phyloP scores from a whole-genome alignment of 92 coral and sea anemone genomes.

The Nematostella vectensis region DNA sequence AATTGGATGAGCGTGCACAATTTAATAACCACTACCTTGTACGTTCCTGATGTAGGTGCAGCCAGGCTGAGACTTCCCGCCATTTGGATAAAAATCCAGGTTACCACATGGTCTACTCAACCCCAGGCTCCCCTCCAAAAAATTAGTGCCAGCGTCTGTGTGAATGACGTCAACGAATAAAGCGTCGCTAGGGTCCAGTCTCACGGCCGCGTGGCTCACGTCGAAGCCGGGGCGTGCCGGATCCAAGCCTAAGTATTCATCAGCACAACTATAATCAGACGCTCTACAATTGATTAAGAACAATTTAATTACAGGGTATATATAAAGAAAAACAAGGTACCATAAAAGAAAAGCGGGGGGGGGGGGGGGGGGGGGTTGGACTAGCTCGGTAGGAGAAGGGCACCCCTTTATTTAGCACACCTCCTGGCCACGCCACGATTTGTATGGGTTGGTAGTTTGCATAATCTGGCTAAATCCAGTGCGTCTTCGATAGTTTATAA shows the following conservation, averaged over 20 bases:
- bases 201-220: constrained; percentile 38
- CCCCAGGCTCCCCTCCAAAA: constrained; percentile 63
- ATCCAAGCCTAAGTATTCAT: constrained; percentile 87
- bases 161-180: constrained; percentile 94
- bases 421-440: too few relatives aligned
- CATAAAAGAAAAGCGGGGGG: not conserved
- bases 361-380: too few relatives aligned
- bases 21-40: too few relatives aligned
- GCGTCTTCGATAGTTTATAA: too few relatives aligned
- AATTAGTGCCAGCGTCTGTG: constrained; percentile 40
- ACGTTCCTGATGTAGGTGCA: constrained; percentile 44
- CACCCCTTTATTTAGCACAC: too few relatives aligned
- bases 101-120: constrained; percentile 73
- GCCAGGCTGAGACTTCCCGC: constrained; percentile 87
- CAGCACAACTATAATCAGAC: not conserved
- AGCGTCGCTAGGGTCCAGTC: constrained; percentile 92
- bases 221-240: constrained; percentile 92
- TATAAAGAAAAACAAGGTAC: not conserved
- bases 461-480: too few relatives aligned
- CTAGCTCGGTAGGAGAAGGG: too few relatives aligned
- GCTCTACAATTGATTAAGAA: not conserved
- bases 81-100: constrained; percentile 95
- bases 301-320: not conserved
- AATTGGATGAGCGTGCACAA: too few relatives aligned
- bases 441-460: too few relatives aligned